These are phyloP conservation scores for Cephus pulcher DNA, from an alignment of 2,888 invertebrate species.

Conservation along the genomic window DNA sequence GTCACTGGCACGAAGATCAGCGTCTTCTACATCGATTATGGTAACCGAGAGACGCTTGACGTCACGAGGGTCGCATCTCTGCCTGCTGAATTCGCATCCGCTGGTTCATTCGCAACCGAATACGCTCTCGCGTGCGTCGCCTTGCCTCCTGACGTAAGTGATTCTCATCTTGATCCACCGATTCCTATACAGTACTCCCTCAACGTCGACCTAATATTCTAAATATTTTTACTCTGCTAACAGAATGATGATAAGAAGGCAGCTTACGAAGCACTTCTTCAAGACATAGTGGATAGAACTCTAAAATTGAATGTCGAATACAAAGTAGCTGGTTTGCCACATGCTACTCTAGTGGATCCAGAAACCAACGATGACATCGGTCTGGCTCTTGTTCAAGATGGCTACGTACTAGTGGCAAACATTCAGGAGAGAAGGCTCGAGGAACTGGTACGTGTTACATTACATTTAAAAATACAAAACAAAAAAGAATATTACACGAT, in stretches of 20 bases:
- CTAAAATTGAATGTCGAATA: slow-evolving; percentile 88
- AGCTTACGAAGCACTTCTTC: slow-evolving; percentile 74
- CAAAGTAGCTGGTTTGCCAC: slow-evolving; percentile 69
- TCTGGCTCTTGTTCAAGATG: slow-evolving; percentile 86
- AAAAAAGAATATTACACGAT: neutral
- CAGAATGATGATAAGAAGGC: slow-evolving; percentile 81
- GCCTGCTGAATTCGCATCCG: slow-evolving; percentile 80
- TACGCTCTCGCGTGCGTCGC: slow-evolving; percentile 86
- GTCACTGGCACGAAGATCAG: slow-evolving; percentile 79
- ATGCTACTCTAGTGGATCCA: slow-evolving; percentile 71
- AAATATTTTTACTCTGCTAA: slow-evolving; percentile 20
- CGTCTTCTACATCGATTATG: slow-evolving; percentile 95
- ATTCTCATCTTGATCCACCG: neutral
- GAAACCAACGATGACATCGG: slow-evolving; percentile 77
- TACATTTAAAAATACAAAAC: neutral
- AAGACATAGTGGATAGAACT: slow-evolving; percentile 78
- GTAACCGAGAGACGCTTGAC: slow-evolving; percentile 86
- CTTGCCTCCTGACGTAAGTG: slow-evolving; percentile 84
- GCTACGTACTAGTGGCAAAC: slow-evolving; percentile 84
- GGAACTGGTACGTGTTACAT: slow-evolving; percentile 72
- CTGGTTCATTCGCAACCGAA: slow-evolving; percentile 88
- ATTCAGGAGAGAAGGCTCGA: slow-evolving; percentile 85
- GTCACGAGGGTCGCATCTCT: slow-evolving; percentile 83
- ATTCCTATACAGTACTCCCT: neutral
- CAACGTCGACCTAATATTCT: neutral